Evolutionary conservation across 2,113 vertebrate species (phyloP).

Genomic region (Struthidea cinerea): DNA sequence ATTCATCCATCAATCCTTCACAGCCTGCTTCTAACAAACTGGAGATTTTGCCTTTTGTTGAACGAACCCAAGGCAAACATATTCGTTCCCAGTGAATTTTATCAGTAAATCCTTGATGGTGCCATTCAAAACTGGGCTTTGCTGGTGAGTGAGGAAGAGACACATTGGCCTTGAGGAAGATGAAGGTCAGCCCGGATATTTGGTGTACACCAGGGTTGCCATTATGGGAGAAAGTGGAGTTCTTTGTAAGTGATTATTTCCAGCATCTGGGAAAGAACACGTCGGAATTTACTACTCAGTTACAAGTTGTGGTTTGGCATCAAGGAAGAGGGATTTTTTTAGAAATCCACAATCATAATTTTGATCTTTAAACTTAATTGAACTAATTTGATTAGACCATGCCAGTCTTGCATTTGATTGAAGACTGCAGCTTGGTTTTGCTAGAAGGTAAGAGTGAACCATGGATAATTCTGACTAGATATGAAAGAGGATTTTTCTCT

Average conservation of each 20-base stretch:
- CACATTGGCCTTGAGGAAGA: rapidly evolving
- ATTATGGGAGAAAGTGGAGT: background rate
- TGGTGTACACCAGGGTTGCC: rapidly evolving
- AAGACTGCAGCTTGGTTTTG: background rate
- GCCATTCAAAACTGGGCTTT: background rate
- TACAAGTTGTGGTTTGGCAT: background rate
- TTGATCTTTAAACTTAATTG: background rate
- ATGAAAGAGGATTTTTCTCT: background rate
- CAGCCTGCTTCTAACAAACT: background rate
- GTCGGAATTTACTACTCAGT: background rate
- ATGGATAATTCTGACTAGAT: background rate
- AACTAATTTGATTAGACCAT: background rate
- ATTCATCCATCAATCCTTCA: background rate
- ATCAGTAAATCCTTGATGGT: background rate
- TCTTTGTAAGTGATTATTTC: background rate
- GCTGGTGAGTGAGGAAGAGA: background rate
- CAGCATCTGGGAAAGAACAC: background rate
- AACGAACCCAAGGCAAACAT: rapidly evolving
- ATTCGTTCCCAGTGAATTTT: background rate
- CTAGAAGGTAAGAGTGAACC: background rate
- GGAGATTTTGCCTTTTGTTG: background rate
- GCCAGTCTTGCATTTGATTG: background rate
- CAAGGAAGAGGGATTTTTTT: rapidly evolving
- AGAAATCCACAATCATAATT: background rate
- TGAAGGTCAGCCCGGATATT: background rate